Evolutionary conservation across 2,113 vertebrate species (phyloP).

Genomic region (Nothocercus nigrocapillus): DNA sequence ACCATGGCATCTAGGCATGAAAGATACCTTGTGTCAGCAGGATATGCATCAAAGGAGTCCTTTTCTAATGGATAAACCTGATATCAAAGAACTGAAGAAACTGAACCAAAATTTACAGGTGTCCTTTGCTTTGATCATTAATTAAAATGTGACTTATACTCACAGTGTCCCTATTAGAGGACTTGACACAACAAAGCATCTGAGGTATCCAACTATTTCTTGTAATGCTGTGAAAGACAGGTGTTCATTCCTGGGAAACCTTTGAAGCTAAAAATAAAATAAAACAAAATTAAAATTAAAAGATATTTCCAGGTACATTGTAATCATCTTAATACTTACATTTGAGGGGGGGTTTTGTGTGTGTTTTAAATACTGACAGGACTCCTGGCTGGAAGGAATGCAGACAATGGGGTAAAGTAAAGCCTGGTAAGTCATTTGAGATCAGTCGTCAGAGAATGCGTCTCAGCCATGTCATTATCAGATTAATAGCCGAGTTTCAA

Average conservation of each 20-base stretch:
- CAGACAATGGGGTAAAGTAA: constrained; percentile 77
- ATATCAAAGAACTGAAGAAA: constrained; percentile 75
- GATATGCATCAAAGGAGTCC: constrained; percentile 68
- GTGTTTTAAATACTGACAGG: constrained; percentile 65
- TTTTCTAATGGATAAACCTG: constrained; percentile 68
- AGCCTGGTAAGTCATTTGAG: constrained; percentile 79
- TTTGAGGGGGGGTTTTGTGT: constrained; percentile 64
- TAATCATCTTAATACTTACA: constrained; percentile 83
- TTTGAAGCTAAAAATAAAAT: constrained; percentile 86
- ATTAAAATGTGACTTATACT: constrained; percentile 78
- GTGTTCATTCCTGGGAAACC: constrained; percentile 83
- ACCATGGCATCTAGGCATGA: constrained; percentile 47
- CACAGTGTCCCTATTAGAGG: constrained; percentile 75
- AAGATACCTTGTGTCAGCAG: constrained; percentile 62
- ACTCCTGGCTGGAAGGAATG: constrained; percentile 77
- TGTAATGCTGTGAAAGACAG: constrained; percentile 78
- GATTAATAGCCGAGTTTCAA: constrained; percentile 82
- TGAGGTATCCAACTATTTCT: constrained; percentile 77
- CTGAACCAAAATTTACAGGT: constrained; percentile 76
- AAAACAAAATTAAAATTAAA: constrained; percentile 84
- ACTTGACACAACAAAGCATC: constrained; percentile 80
- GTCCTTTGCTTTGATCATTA: constrained; percentile 81
- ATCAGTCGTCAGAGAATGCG: constrained; percentile 77
- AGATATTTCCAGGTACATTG: constrained; percentile 80
- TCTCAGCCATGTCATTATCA: constrained; percentile 84